A percentile compares a stretch with the other conserved stretches of the same genome.
Conservation (phyloP, 2,113 vertebrate genomes). For the Regulus satrapa region DNA sequence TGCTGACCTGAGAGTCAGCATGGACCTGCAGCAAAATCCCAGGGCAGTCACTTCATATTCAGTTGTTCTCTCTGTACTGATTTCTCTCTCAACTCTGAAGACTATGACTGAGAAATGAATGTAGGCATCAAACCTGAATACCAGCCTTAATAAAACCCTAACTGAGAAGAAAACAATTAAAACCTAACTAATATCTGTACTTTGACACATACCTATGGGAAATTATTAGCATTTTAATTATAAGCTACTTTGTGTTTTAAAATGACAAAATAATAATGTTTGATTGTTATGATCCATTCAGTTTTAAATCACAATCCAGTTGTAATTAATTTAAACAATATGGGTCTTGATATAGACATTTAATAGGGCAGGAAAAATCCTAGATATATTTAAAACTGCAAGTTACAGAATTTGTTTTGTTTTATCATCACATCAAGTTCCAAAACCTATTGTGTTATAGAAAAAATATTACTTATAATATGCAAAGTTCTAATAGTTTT, state of each 20-base stretch:
- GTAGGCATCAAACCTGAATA: neutral
- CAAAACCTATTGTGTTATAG: neutral
- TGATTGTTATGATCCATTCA: neutral
- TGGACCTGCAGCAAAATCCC: neutral
- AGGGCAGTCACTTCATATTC: neutral
- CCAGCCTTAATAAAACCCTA: neutral
- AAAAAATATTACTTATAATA: neutral
- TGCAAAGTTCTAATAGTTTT: neutral
- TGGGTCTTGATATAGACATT: neutral
- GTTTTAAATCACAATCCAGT: neutral
- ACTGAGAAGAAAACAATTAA: neutral
- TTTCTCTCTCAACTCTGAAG: neutral
- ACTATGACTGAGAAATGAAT: neutral
- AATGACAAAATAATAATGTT: neutral
- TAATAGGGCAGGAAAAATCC: neutral
- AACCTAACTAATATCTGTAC: neutral
- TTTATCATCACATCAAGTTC: neutral
- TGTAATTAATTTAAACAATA: neutral
- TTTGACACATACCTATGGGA: neutral
- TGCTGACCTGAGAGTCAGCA: neutral
- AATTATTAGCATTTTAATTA: neutral
- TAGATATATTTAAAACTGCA: neutral
- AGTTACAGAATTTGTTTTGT: neutral
- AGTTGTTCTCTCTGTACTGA: neutral
- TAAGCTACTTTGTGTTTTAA: neutral